A percentile compares a stretch with the other conserved stretches of the same genome.
These are phyloP conservation scores for Apis laboriosa DNA, from an alignment of 1,140 invertebrate species.

Conservation along the genomic window DNA sequence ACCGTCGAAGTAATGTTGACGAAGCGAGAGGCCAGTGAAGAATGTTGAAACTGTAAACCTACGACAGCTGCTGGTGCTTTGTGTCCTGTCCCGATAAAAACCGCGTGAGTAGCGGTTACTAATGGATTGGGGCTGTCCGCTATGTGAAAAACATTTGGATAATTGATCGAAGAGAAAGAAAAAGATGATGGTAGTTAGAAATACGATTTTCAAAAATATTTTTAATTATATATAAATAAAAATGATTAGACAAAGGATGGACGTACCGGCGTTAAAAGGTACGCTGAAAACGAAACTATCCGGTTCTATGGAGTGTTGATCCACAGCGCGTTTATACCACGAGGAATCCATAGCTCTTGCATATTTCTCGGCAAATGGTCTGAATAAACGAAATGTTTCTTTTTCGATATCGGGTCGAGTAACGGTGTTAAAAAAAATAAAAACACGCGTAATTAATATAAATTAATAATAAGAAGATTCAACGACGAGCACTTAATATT, in stretches of 20 bases:
- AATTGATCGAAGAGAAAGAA: neutral
- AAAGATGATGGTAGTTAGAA: neutral
- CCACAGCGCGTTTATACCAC: slow-evolving; percentile 96
- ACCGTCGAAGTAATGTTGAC: slow-evolving; percentile 92
- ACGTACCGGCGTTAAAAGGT: slow-evolving; percentile 89
- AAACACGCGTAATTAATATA: too few relatives aligned
- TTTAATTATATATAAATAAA: too few relatives aligned
- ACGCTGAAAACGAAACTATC: slow-evolving; percentile 96
- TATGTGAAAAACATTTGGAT: slow-evolving; percentile 38
- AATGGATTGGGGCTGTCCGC: slow-evolving; percentile 83
- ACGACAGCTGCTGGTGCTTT: slow-evolving; percentile 94
- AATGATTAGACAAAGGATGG: too few relatives aligned
- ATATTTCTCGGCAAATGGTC: slow-evolving; percentile 91
- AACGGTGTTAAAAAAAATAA: too few relatives aligned
- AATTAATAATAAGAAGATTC: too few relatives aligned
- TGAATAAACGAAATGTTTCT: slow-evolving; percentile 70
- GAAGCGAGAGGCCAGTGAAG: slow-evolving; percentile 90
- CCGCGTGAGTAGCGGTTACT: slow-evolving; percentile 94
- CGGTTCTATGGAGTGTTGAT: slow-evolving; percentile 91
- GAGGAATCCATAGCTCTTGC: slow-evolving; percentile 92
- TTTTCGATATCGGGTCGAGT: neutral
- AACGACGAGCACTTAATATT: neutral
- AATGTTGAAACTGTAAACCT: slow-evolving; percentile 92
- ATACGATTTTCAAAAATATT: too few relatives aligned
- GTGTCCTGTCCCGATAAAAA: slow-evolving; percentile 92